Evolutionary conservation across 2,113 vertebrate species (phyloP), one percentile per base, ranked within the genome.

Genomic region (Pholis gunnellus): DNA sequence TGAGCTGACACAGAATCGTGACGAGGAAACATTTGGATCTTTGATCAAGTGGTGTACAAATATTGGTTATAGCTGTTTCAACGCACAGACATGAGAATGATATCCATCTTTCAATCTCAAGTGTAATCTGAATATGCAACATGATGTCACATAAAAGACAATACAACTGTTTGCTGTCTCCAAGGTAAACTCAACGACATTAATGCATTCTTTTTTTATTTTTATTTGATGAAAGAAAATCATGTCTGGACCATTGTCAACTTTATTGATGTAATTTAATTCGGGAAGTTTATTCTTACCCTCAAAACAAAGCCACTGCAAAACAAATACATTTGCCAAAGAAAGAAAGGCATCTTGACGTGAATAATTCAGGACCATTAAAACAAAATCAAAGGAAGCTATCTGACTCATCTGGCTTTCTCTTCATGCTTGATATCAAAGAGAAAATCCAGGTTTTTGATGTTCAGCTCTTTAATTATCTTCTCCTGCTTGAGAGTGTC

Each of bases 351-450:
- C 64, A 82, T 74, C n/a, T 69, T 50, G 22, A 74, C 3, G 7
- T 25, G 0, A 75, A 81, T 64, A 54, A 79, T 85, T 85, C 80
- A 81, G 27, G 54, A 81, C 54, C 17, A 66, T 63, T 31, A 17
- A 48, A 17, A 54, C 20, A 0, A 14, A 29, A 65, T 70, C 50
- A 75, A 83, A 85, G 74, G 25, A n/a, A 79, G 82, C 5, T 29
- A 38, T 79, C 20, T 2, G 68, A 82, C 61, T 83, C 36, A 64
- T 70, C 22, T 61, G 66, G 14, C 56, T 82, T 70, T 78, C 72
- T 71, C 79, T 56, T 22, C 18, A 78, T 64, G 68, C 65, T 66
- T 17, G 36, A 73, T 80, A 87, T 78, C 75, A 91, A 88, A 90
- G 72, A 70, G 18, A 78, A 46, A 9, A 63, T 77, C 14, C 46